These are phyloP conservation scores for Squalus acanthias DNA, from an alignment of 2,797 vertebrate genomes.

Conservation along the genomic window DNA sequence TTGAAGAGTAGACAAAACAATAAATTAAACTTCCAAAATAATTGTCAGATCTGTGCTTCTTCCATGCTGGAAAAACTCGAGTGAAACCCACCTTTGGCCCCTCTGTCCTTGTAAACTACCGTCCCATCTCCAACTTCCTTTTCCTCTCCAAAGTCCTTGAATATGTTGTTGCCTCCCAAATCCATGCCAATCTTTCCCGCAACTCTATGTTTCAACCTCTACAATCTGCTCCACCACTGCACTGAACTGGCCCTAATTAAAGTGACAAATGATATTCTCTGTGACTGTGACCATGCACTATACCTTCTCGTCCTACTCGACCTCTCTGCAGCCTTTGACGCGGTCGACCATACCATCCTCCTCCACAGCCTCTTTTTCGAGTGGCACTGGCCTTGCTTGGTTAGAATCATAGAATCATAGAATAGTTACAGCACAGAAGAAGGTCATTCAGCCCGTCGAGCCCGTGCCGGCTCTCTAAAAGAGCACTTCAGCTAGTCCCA, in stretches of 20 bases:
- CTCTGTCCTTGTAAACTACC: too few species aligned
- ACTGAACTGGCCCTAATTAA: not conserved
- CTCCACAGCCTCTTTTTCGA: not conserved
- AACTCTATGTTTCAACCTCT: not conserved
- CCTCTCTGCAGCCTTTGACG: not conserved
- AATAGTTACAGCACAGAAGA: too few species aligned
- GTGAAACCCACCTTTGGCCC: not conserved
- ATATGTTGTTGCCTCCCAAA: too few species aligned
- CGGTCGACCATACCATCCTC: not conserved
- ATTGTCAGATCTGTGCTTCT: not conserved
- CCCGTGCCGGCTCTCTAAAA: too few species aligned
- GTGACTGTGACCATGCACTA: not conserved
- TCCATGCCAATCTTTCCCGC: too few species aligned
- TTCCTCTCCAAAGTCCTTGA: too few species aligned
- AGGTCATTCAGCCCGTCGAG: too few species aligned
- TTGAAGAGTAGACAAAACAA: not conserved
- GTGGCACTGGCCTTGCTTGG: not conserved
- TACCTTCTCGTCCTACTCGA: not conserved
- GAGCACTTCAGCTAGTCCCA: too few species aligned
- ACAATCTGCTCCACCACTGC: not conserved
- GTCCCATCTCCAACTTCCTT: too few species aligned
- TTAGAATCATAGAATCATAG: not conserved
- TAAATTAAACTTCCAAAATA: not conserved
- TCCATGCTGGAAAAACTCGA: not conserved
- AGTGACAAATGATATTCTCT: not conserved